Evolutionary conservation across 2,888 invertebrate genomes (phyloP), one percentile per base, ranked within the genome.

Genomic region (Drosophila antonietae): DNA sequence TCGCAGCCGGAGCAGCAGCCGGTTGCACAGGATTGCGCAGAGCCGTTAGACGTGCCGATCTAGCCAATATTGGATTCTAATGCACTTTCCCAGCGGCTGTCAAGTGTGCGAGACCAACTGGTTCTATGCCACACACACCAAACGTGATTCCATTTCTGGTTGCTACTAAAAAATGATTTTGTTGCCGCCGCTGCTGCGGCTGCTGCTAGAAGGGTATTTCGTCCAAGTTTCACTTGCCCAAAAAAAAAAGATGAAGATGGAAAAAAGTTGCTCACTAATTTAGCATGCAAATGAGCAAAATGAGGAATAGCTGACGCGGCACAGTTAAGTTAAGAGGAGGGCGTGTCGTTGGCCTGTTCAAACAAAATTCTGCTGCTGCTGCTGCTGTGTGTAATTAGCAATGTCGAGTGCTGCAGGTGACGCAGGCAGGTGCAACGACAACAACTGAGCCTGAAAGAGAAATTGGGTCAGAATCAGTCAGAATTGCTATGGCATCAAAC

Each of bases 11-110:
- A 15, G 49, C 31, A 1, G 10, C 51, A 82, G 82, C 85, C 81
- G 66, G 85, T 84, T 83, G 60, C 68, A 77, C 76, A 58, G 74
- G 72, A 65, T 69, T 61, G 53, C 18, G 49, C 31, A 0, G 23
- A 39, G 53, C 37, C 20, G 37, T 53, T 53, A n/a, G 37, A n/a
- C 23, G 23, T 23, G 52, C 35, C 8, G 14, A 53, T 20, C 53
- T 37, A 37, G 6, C 39, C 52, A 41, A 39, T 35, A 31, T 20
- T n/a, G 15, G 52, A 75, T 68, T 62, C 80, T 71, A 65, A 74
- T 47, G 78, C 78, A 80, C 80, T 81, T 83, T 81, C 80, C 72
- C 80, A 69, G 63, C 78, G 75, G 68, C 77, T 64, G 44, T 69
- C 67, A 69, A 69, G 20, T 39, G 31, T 39, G 10, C 2, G n/a